Evolutionary conservation across 2,797 vertebrate species (phyloP), one percentile per base, ranked within the genome.

Genomic region (Emydoidea blandingii): DNA sequence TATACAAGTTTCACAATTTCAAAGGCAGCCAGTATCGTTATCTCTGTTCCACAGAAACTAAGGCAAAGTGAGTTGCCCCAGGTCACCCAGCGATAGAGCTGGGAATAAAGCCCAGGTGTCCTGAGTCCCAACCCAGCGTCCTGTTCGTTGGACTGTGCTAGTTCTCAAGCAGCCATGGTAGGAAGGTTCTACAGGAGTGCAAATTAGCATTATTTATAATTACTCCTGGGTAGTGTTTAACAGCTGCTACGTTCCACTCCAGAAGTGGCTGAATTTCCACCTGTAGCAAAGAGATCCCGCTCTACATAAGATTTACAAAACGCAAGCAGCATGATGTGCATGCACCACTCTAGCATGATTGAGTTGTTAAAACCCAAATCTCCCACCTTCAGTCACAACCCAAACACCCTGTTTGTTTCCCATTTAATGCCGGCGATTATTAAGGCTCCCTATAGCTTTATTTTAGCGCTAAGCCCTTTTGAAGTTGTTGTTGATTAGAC

Each of bases 401-500:
- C 92, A 85, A 97, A 90, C 3, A 49, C 89, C 87, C 54, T 34
- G 90, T 81, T 94, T 96, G 94, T 95, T 96, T 94, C 94, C 90
- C 85, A 31, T 81, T 93, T 88, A 90, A 92, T 2, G 4, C 49
- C 1, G 0, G 29, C 82, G 89, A 81, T 96, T 96, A 8, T 3
- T 0, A 87, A 94, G 93, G 79, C 86, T 93, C 96, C 62, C 91
- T 54, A 47, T 21, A 37, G 59, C 44, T 81, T 79, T 74, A 74
- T 57, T 94, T 81, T 12, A 94, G 89, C 0, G 0, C 56, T 85
- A 90, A 97, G 59, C 92, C 86, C 86, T 96, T 95, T 91, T 85
- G 94, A 92, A 94, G 93, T 83, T 83, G 92, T 91, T 91, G 79
- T 78, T 96, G 91, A 97, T 97, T 97, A 91, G 85, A 81, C 57